Evolutionary conservation across 2,888 invertebrate species (phyloP), one percentile per base, ranked within the genome.

Genomic region (Habrosyne pyritoides): DNA sequence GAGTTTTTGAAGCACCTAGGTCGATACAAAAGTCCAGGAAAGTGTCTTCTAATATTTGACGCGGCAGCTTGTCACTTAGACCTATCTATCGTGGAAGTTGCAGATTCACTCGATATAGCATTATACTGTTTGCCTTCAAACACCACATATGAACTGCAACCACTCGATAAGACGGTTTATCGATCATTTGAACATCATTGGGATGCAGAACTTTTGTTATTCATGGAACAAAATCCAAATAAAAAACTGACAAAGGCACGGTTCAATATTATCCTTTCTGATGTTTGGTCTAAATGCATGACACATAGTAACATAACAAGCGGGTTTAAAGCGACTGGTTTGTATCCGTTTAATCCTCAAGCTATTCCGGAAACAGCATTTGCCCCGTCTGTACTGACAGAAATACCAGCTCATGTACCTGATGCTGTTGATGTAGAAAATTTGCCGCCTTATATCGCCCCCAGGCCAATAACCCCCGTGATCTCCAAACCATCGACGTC

Each of bases 21-120:
- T 3, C 53, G 36, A 36, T 63, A 60, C 54, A 67, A 67, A 64
- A 53, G 30, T 10, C 22, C 33, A n/a, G 64, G 60, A 53, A 46
- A 33, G 21, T 69, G 66, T 55, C 54, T 68, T 47, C 46, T 66
- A 10, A 61, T 68, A 53, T 66, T 68, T 64, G 61, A 66, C 33
- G 61, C 57, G 50, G 57, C 61, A 24, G 24, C 24, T 24, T 24
- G 24, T 24, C 24, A 24, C 24, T 24, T 65, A 60, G 61, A 64
- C 22, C 55, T 59, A 26, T 60, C 57, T 22, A 64, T 66, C 10
- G 60, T 64, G 7, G 60, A 67, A 26, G 42, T 60, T 30, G 42
- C 63, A 10, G 64, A 64, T 47, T 56, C 56, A 53, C 57, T 60
- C 22, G 62, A 46, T 33, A 67, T 67, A 18, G 7, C 24, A 24